phyloP scores from a whole-genome alignment of 1,140 invertebrate species.

The Drosophila athabasca region DNA sequence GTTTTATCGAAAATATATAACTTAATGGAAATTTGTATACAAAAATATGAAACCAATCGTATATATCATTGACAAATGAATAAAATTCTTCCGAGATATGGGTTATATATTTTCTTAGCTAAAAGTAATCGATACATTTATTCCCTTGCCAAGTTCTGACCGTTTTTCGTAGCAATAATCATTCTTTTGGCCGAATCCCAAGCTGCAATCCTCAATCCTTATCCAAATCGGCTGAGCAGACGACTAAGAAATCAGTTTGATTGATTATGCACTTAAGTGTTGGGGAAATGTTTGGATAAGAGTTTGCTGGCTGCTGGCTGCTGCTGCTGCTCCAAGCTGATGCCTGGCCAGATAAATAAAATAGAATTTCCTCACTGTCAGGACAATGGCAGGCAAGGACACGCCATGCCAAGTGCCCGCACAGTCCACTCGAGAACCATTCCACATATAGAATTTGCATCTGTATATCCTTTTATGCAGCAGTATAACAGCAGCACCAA shows the following conservation, averaged over 20 bases:
- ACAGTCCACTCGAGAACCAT: background rate
- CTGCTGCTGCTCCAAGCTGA: constrained; percentile 6
- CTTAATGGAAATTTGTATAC: no score
- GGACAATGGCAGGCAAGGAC: constrained; percentile 29
- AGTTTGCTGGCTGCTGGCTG: constrained; percentile 33
- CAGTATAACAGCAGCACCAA: constrained; percentile 33
- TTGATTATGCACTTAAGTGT: constrained; percentile 82
- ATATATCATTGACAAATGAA: no score
- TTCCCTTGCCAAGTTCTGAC: no score
- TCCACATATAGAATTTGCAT: constrained; percentile 66
- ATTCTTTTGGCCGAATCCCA: no score
- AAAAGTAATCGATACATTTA: no score
- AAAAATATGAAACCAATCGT: no score
- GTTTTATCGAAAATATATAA: no score
- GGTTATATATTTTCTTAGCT: no score
- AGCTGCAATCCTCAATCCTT: constrained; percentile 15
- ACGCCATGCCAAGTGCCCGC: background rate
- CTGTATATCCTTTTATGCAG: constrained; percentile 71
- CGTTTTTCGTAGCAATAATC: no score
- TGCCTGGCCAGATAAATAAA: constrained; percentile 62
- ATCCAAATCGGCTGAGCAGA: constrained; percentile 47
- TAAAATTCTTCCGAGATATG: no score
- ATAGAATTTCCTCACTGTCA: constrained; percentile 52
- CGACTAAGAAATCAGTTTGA: constrained; percentile 75
- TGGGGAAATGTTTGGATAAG: constrained; percentile 47